These are phyloP conservation scores for Entomobrya multifasciata DNA, from an alignment of 2,888 invertebrate species.

Conservation along the genomic window DNA sequence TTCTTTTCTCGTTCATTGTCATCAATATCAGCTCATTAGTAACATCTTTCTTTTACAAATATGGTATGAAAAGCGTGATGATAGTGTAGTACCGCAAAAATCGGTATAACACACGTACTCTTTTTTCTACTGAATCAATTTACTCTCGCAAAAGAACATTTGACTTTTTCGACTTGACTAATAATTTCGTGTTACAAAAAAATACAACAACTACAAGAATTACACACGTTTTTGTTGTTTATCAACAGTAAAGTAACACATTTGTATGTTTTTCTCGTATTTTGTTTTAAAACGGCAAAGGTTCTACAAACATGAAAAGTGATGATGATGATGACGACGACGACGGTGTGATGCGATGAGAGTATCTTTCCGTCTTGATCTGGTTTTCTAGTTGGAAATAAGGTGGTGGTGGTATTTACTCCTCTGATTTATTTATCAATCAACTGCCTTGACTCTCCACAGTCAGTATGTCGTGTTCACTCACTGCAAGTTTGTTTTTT, in stretches of 20 bases:
- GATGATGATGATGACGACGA: neutral
- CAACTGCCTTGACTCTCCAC: slow-evolving; percentile 34
- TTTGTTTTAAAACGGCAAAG: slow-evolving; percentile 30
- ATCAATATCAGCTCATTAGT: slow-evolving; percentile 41
- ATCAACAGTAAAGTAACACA: neutral
- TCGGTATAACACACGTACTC: slow-evolving; percentile 19
- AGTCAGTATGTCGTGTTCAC: slow-evolving; percentile 3
- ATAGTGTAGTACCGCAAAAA: neutral
- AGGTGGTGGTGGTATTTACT: slow-evolving; percentile 44
- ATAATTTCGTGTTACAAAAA: slow-evolving; percentile 35
- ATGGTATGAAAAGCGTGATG: slow-evolving; percentile 26
- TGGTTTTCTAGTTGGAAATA: slow-evolving; percentile 16
- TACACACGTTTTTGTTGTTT: neutral
- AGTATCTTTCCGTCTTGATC: slow-evolving; percentile 4
- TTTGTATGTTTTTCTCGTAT: neutral
- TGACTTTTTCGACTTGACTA: slow-evolving; percentile 20
- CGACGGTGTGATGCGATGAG: neutral
- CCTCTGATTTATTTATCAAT: slow-evolving; percentile 66
- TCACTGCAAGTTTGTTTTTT: too few species aligned
- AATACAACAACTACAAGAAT: slow-evolving; percentile 12
- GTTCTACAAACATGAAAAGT: neutral
- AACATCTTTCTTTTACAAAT: slow-evolving; percentile 32
- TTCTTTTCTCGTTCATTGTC: slow-evolving; percentile 1
- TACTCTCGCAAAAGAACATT: neutral
- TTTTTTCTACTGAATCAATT: slow-evolving; percentile 38